Conservation (phyloP, 2,888 invertebrate species). For the Caenorhabditis becei region DNA sequence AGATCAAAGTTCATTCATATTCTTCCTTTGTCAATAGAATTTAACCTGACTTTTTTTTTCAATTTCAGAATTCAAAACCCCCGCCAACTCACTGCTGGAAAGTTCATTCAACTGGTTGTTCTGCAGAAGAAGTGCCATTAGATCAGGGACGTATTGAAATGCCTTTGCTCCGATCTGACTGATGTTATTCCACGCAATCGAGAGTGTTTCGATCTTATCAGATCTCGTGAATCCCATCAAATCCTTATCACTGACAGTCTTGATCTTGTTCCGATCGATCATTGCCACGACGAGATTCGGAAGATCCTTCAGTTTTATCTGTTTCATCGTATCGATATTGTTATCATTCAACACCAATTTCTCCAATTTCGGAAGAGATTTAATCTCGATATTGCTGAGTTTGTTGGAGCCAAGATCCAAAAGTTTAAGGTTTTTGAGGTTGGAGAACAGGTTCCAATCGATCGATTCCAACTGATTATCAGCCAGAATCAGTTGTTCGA, state of each 20-base stretch:
- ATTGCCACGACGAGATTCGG: constrained; percentile 69
- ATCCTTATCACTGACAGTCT: constrained; percentile 73
- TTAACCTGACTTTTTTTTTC: neutral
- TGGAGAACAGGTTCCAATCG: constrained; percentile 73
- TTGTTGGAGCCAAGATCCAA: constrained; percentile 83
- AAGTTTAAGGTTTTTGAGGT: constrained; percentile 71
- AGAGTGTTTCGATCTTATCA: constrained; percentile 59
- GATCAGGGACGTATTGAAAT: constrained; percentile 57
- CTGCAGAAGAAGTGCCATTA: constrained; percentile 62
- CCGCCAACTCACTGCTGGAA: constrained; percentile 22
- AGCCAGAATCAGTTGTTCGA: constrained; percentile 78
- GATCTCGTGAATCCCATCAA: constrained; percentile 67
- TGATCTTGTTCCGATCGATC: constrained; percentile 74
- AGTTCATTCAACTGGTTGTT: constrained; percentile 66
- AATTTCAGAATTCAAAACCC: neutral
- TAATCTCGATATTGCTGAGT: constrained; percentile 54
- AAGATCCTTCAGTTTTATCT: constrained; percentile 66
- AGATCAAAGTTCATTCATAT: too few species aligned
- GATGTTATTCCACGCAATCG: constrained; percentile 70
- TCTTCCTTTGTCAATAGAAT: neutral
- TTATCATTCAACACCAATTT: constrained; percentile 80
- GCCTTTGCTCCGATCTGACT: constrained; percentile 57
- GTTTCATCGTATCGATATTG: constrained; percentile 68
- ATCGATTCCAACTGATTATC: constrained; percentile 72
- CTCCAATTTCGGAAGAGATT: constrained; percentile 69